Evolutionary conservation across 2,888 invertebrate species (phyloP).

Genomic region (Petrolisthes cinctipes): DNA sequence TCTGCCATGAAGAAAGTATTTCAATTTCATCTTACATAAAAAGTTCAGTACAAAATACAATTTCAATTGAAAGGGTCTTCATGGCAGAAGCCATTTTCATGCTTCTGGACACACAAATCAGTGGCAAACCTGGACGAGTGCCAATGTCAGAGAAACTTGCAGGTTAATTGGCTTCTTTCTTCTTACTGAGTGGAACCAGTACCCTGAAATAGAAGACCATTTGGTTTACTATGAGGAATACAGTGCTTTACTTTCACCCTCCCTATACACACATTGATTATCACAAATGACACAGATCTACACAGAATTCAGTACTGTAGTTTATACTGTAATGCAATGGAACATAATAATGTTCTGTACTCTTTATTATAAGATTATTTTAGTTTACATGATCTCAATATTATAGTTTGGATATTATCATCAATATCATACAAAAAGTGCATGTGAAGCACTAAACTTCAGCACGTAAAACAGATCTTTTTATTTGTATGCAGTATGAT

Average conservation of each 20-base stretch:
- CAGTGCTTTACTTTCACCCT: too few relatives aligned
- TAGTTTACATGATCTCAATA: too few relatives aligned
- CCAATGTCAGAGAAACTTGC: conserved; percentile 52
- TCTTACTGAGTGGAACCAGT: conserved; percentile 47
- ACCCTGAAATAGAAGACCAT: conserved; percentile 34
- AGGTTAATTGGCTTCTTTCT: conserved; percentile 35
- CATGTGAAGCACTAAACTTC: neutral
- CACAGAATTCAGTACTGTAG: neutral
- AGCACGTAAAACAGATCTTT: neutral
- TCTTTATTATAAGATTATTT: too few relatives aligned
- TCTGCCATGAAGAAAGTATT: conserved; percentile 53
- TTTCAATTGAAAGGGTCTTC: conserved; percentile 44
- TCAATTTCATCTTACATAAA: conserved; percentile 50
- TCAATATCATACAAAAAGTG: too few relatives aligned
- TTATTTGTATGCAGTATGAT: neutral
- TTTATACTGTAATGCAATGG: neutral
- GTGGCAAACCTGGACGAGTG: conserved; percentile 45
- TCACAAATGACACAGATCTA: neutral
- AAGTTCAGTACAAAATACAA: conserved; percentile 51
- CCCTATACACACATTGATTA: neutral
- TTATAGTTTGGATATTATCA: too few relatives aligned
- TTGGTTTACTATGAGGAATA: too few relatives aligned
- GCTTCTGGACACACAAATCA: conserved; percentile 45
- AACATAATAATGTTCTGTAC: neutral
- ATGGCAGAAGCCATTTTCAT: conserved; percentile 42